phyloP scores from a whole-genome alignment of 2,888 invertebrate species.

The Noctua janthe region DNA sequence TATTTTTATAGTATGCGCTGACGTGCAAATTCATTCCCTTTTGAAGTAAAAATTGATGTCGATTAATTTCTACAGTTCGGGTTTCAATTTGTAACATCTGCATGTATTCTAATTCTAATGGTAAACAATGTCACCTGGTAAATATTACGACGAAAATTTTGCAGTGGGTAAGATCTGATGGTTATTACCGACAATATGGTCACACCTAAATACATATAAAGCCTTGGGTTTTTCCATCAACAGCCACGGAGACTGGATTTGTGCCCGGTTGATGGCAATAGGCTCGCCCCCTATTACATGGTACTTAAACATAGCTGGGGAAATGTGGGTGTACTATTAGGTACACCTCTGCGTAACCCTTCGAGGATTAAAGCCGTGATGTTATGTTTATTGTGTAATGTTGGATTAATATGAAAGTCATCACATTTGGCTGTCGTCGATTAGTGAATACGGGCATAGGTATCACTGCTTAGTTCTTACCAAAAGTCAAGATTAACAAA shows the following conservation, averaged over 20 bases:
- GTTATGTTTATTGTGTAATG: not conserved
- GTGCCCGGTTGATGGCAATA: not conserved
- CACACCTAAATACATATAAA: not conserved
- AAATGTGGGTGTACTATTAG: not conserved
- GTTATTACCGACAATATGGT: not conserved
- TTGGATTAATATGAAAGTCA: not conserved
- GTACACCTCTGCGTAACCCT: not conserved
- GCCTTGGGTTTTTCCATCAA: not conserved
- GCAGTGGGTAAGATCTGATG: not conserved
- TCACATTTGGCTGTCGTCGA: not conserved
- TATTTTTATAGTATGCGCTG: not conserved
- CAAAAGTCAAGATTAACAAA: conserved; percentile 11
- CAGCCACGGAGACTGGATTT: not conserved
- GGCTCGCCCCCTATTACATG: not conserved
- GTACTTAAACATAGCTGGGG: not conserved
- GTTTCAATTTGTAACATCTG: not conserved
- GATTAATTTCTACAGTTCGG: not conserved
- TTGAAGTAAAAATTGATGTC: not conserved
- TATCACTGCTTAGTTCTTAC: not conserved
- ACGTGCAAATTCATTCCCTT: not conserved
- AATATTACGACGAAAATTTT: not conserved
- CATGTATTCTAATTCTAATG: conserved; percentile 5
- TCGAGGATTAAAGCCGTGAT: not conserved
- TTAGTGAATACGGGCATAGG: not conserved
- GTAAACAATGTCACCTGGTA: conserved; percentile 7